Conservation (phyloP, 1,140 invertebrate species). For the Achatina immaculata region DNA sequence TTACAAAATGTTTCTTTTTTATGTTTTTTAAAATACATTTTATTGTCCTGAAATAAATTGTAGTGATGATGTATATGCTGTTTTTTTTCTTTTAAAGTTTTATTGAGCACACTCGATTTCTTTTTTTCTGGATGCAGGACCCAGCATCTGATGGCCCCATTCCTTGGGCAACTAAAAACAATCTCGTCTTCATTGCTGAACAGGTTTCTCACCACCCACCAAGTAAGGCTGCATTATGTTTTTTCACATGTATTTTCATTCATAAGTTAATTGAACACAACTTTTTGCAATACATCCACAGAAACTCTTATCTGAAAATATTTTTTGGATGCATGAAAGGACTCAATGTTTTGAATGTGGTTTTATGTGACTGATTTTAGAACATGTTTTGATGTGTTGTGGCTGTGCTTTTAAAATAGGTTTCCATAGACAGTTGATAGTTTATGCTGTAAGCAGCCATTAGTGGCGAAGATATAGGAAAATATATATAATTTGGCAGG, state of each 20-base stretch:
- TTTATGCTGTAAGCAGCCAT: no score
- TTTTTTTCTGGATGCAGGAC: constrained; percentile 44
- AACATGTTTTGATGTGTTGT: no score
- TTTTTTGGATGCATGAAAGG: no score
- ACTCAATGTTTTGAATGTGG: no score
- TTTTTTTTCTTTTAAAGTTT: neutral
- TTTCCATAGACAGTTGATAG: no score
- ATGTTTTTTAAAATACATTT: neutral
- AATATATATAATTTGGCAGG: no score
- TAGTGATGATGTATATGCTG: neutral
- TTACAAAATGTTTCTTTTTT: neutral
- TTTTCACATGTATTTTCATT: neutral
- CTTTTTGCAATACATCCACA: no score
- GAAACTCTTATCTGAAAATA: no score
- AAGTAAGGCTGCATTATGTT: constrained; percentile 59
- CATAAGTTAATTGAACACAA: no score
- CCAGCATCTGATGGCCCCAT: constrained; percentile 63
- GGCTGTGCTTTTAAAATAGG: no score
- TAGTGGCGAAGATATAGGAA: no score
- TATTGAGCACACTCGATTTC: neutral
- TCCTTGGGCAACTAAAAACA: constrained; percentile 65
- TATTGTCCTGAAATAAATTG: neutral
- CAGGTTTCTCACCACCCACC: constrained; percentile 73
- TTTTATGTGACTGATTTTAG: no score
- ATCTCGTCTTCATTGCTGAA: constrained; percentile 70